Base-by-base conservation (phyloP, 37 sponge, comb jelly and placozoan genomes). In the Diacarnus erythraeanus region DNA sequence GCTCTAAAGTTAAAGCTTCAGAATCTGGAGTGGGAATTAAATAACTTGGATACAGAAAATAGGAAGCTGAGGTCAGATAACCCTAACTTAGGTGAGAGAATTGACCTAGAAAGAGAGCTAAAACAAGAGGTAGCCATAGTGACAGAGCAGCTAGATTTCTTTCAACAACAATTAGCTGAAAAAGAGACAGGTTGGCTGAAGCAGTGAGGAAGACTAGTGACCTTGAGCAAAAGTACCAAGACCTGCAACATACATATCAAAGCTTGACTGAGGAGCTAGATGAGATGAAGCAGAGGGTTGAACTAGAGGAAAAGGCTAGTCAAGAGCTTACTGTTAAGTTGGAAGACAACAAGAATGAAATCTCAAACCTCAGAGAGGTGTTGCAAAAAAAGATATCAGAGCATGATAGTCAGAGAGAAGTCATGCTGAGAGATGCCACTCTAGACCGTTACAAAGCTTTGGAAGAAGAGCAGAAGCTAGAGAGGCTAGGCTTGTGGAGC, bases 381-480 rank as follows among this genome's bases (percentile, higher is more conserved):
- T 30, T 2, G 20, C 43, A 2, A 21, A 30, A 43, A 25, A 18
- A 41, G 33, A 65, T 44, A 21, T 43, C 2, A 12, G 47, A 33
- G 43, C 30, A 10, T 66, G 67, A 27, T 29, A 22, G 6, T 43
- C 56, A 63, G 65, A 25, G 22, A 33, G 66, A 82, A 26, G 57
- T 6, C n/a, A 1, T 40, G 54, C 36, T 9, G 71, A 41, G 23
- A n/a, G 68, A 64, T n/a, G 71, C 77, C 22, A 57, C 42, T 37
- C 27, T 82, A 33, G 37, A 63, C 22, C 68, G 68, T 27, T 74
- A 74, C 42, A 42, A 75, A 8, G 41, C 42, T 34, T 3, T 83
- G n/a, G 84, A 76, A 33, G 70, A 34, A 1, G 59, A 83, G 36
- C 84, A 69, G 8, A 83, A 44, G 57, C 69, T n/a, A 31, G 76